Base-by-base conservation (phyloP, 2,888 invertebrate species). In the Monochamus alternatus region DNA sequence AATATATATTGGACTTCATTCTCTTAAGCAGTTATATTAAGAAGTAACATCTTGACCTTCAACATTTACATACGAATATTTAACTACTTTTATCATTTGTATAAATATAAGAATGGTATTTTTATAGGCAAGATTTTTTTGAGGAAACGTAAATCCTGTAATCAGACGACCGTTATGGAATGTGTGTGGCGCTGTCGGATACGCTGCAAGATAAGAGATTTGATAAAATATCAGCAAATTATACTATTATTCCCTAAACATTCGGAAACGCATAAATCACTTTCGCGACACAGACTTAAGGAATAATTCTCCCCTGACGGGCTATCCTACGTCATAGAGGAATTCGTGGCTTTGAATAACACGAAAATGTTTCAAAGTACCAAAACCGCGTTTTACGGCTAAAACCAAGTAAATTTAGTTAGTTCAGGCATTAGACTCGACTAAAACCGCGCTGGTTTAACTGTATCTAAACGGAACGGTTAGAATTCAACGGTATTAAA, bases 251-350 rank as follows among this genome's bases (percentile, higher is more conserved):
- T 31, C 60, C 60, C 32, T 52, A 66, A 38, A 55, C 66, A 44
- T 66, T 38, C 5, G 55, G 38, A 55, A 66, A 66, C n/a, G 14
- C 63, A 65, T 65, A 51, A 66, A 66, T 66, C 32, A 66, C 31
- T 32, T 66, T 55, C 10, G 12, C 22, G 14, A 3, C n/a, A 52
- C 3, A 32, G 5, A 10, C 51, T 32, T 55, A 52, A n/a, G 12
- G 12, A 31, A 64, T 47, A 47, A 64, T 47, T 64, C 31, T 5
- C 30, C 47, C 44, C 22, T 64, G 10, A 64, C 12, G 44, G 14
- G 22, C 22, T 22, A 1, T 22, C 22, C 22, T 22, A 22, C 22
- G 22, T 10, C 31, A 43, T 59, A 51, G 10, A 8, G 2, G 10
- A 65, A 22, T 44, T 30, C 64, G 44, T 14, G 47, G 9, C 30